phyloP scores from a whole-genome alignment of 2,888 invertebrate genomes.

The Xylota sylvarum region DNA sequence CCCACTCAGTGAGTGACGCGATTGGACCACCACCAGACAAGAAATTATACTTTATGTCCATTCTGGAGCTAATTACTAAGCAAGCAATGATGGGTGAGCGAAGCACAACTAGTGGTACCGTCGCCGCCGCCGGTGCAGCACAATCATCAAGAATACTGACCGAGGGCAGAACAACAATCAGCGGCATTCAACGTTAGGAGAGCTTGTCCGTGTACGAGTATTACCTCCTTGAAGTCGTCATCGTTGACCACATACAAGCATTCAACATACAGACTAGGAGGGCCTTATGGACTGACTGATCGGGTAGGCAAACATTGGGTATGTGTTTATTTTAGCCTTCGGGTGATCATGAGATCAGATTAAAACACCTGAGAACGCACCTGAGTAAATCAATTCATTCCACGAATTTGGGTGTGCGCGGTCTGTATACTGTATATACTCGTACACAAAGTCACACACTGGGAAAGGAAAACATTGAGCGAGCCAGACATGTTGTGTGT shows the following conservation, averaged over 20 bases:
- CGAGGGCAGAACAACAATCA: slow-evolving; percentile 64
- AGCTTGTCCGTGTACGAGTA: slow-evolving; percentile 42
- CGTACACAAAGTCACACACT: slow-evolving; percentile 54
- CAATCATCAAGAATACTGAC: slow-evolving; percentile 54
- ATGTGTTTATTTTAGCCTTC: slow-evolving; percentile 77
- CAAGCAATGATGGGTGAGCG: slow-evolving; percentile 63
- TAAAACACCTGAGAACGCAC: slow-evolving; percentile 81
- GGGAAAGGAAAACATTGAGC: slow-evolving; percentile 68
- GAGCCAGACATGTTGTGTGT: slow-evolving; percentile 50
- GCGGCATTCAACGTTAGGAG: slow-evolving; percentile 59
- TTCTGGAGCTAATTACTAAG: slow-evolving; percentile 76
- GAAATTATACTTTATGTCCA: slow-evolving; percentile 73
- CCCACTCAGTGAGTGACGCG: slow-evolving; percentile 46
- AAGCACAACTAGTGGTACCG: slow-evolving; percentile 6
- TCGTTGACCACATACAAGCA: slow-evolving; percentile 63
- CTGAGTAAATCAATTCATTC: slow-evolving; percentile 85
- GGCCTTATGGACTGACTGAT: slow-evolving; percentile 57
- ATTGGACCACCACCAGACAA: slow-evolving; percentile 70
- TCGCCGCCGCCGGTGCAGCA: slow-evolving; percentile 27
- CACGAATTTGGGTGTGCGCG: slow-evolving; percentile 82
- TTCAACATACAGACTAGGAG: slow-evolving; percentile 13
- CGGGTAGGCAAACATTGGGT: slow-evolving; percentile 69
- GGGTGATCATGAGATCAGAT: slow-evolving; percentile 77
- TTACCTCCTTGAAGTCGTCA: slow-evolving; percentile 68
- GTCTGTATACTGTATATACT: slow-evolving; percentile 43